Base-by-base conservation (phyloP, 2,888 invertebrate species). In the Geophilus truncorum region DNA sequence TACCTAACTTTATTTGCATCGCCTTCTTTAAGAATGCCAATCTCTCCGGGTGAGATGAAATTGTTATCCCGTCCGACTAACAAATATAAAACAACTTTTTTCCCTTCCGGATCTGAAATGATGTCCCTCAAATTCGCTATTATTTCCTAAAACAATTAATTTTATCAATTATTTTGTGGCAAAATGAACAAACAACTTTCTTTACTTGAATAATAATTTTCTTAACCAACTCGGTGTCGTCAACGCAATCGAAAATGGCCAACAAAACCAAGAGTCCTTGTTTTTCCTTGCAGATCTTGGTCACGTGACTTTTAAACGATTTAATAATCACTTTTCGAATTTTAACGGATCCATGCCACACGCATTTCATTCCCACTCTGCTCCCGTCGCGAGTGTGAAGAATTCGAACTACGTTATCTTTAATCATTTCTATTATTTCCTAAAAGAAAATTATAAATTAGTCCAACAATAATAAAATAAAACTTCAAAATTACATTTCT, bases 201-300 rank as follows among this genome's bases (percentile, higher is more conserved):
- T 76, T 78, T 28, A 78, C 78, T n/a, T 40, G 21, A 83, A 85
- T 84, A 83, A 90, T 85, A 75, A 92, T 91, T 87, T 97, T 97
- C 85, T 93, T 93, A 23, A 97, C 90, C 0, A 97, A 89, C 80
- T 94, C 94, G 0, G 97, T 98, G 86, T 98, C 98, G 86, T 98
- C 98, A 0, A 96, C 92, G 0, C 91, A 90, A 86, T 98, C 97
- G 83, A 97, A 91, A 83, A 97, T 89, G 0, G 94, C 91, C 82
- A 97, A 89, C 30, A 98, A 88, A 25, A 94, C 90, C 32, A 93
- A 88, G 86, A 96, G 93, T 0, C 96, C 97, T 83, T 94, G 92
- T 87, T 97, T 95, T 84, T 97, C 96, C 82, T 91, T 91, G 79
- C 93, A 92, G 10, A 96, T 90, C 81, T 94, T 92, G 4, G 92